Base-by-base conservation (phyloP, 2,797 vertebrate species). In the Brotula barbata region DNA sequence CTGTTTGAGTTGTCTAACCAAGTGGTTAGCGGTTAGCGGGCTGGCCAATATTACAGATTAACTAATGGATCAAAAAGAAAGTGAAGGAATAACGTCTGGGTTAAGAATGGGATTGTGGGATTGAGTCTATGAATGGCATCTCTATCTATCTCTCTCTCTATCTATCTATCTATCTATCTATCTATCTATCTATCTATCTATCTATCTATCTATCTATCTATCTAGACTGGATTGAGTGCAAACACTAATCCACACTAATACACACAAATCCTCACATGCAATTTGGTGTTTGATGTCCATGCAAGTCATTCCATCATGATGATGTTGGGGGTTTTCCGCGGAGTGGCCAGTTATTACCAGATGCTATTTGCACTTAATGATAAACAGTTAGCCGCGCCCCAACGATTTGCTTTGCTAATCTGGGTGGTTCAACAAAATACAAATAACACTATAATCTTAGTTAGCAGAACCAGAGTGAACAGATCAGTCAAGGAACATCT, bases 151-250 rank as follows among this genome's bases (percentile, higher is more conserved):
- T 45, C 46, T 68, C 22, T 28, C n/a, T 19, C 37, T 36, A 3
- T 36, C 34, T 36, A 36, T 11, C 16, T 7, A 11, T 19, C n/a
- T 55, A 39, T 3, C 34, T 39, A 5, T 13, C 37, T 39, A 3
- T 39, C 37, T 39, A 13, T 39, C 37, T 39, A 15, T 39, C 37
- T n/a, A 15, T 14, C 13, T n/a, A n/a, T n/a, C n/a, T n/a, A n/a
- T n/a, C n/a, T n/a, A n/a, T n/a, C n/a, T n/a, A n/a, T n/a, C n/a
- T n/a, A n/a, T n/a, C n/a, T n/a, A n/a, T n/a, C n/a, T n/a, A n/a
- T n/a, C n/a, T n/a, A n/a, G 84, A 88, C 83, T 87, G 79, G 74
- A 83, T 81, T 86, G 75, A 73, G 72, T 78, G 81, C 86, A 88
- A 84, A 89, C 77, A 82, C 76, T 87, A 88, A 88, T 87, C 85